Percentiles rank a stretch among this genome's conserved stretches.
Conservation (phyloP, 2,888 invertebrate species). For the Pemphredon lugubris region DNA sequence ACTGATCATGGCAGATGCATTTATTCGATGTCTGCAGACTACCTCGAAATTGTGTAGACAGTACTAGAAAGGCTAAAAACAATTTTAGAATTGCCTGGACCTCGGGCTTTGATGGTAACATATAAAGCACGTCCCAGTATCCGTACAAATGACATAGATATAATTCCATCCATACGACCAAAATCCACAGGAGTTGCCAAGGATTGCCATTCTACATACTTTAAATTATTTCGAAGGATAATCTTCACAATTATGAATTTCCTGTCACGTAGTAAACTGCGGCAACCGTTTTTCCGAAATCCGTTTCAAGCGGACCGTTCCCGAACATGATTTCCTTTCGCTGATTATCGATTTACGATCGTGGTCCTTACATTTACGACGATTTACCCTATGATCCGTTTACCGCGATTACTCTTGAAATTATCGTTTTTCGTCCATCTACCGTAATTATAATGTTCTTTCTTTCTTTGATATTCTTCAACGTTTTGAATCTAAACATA, state of each 20-base stretch:
- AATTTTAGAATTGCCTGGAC: too few species aligned
- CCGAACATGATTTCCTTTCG: neutral
- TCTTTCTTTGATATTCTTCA: constrained; percentile 20
- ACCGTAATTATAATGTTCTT: constrained; percentile 13
- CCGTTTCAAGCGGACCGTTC: neutral
- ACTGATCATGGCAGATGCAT: constrained; percentile 1
- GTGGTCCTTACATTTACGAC: neutral
- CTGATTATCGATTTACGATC: neutral
- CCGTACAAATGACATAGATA: constrained; percentile 14
- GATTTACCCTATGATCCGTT: neutral
- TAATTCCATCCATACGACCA: constrained; percentile 33
- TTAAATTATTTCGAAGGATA: constrained; percentile 14
- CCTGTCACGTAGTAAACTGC: too few species aligned
- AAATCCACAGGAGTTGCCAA: constrained; percentile 21
- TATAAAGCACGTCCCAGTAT: constrained; percentile 4
- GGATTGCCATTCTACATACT: constrained; percentile 4
- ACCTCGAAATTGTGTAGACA: too few species aligned
- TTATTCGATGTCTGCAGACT: constrained; percentile 13
- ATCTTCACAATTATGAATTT: constrained; percentile 38
- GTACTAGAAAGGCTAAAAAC: too few species aligned
- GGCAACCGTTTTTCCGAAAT: too few species aligned
- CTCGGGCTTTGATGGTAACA: too few species aligned
- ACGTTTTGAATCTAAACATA: neutral
- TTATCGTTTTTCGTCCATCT: neutral
- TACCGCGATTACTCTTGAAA: neutral